Evolutionary conservation across 2,888 invertebrate species (phyloP), one percentile per base, ranked within the genome.

Genomic region (Abrostola triplasia): DNA sequence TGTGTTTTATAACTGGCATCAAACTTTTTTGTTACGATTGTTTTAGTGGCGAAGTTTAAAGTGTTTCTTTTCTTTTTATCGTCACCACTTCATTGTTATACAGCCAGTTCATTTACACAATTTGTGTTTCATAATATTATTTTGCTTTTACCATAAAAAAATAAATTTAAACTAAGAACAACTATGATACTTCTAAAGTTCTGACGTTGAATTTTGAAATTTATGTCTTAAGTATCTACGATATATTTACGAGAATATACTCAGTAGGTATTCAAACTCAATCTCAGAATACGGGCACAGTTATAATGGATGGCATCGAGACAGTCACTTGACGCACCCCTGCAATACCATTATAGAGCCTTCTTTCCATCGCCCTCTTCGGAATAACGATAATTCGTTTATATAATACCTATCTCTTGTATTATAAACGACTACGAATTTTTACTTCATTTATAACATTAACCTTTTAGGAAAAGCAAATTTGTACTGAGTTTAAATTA

Each of bases 271-370:
- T 6, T 51, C 59, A 51, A 56, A 60, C 57, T 36, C 47, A 59
- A 37, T 47, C 37, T 41, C 83, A 85, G 91, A 93, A 92, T 93
- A 93, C 59, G 83, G 66, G 70, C 77, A 70, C 73, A 72, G 80
- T 80, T 88, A 89, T 93, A 93, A 93, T 92, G 90, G 93, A 93
- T 93, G 87, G 87, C 84, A 86, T 82, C 81, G 82, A 85, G 85
- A 86, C 90, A 88, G 88, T 91, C 90, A 88, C 88, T 90, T 90
- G 93, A 94, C 94, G 88, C 94, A 90, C 94, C 93, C 94, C 86
- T 88, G 90, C 91, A 92, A 90, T 91, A 88, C 88, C 90, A 91
- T 92, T 91, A 91, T 84, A 87, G 80, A 87, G 84, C 84, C 90
- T 89, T 84, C 82, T 82, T 83, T 79, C 82, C 79, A 78, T 81